A percentile compares a stretch with the other conserved stretches of the same genome.
Conservation (phyloP, 92 coral and sea anemone species). For the Bergia sp. region DNA sequence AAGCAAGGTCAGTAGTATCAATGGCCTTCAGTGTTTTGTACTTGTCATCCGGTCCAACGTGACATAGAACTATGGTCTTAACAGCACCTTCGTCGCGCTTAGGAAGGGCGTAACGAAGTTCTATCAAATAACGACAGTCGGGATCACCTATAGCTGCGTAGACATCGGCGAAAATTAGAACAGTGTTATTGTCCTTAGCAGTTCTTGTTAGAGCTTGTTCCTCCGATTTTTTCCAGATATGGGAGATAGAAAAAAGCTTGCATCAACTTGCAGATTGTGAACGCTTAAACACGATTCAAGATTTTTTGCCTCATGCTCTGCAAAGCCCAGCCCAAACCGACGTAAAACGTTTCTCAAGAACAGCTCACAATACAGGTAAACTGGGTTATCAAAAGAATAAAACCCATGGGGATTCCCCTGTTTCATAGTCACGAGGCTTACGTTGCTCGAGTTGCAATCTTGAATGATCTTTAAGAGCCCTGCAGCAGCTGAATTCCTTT, state of each 20-base stretch:
- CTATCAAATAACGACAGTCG: neutral
- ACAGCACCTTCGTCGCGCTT: neutral
- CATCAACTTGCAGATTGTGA: neutral
- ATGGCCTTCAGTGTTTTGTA: conserved; percentile 1
- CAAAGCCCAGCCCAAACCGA: neutral
- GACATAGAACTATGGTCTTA: neutral
- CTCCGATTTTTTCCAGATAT: no score
- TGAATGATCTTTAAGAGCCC: neutral
- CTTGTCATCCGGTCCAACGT: neutral
- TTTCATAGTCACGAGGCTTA: no score
- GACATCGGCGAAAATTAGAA: neutral
- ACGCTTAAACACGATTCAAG: neutral
- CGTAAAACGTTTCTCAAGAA: neutral
- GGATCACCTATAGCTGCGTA: neutral
- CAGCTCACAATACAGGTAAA: neutral
- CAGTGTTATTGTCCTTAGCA: neutral
- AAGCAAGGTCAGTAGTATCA: neutral
- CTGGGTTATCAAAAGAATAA: no score
- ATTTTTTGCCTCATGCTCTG: neutral
- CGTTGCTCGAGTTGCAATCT: neutral
- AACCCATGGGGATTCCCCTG: no score
- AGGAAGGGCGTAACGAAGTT: neutral
- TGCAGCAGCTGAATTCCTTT: neutral
- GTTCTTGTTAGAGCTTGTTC: neutral
- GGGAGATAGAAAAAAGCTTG: no score